Percentiles rank a stretch among this genome's conserved stretches.
phyloP scores from a whole-genome alignment of 2,113 vertebrate genomes.

The Rhinoderma darwinii region DNA sequence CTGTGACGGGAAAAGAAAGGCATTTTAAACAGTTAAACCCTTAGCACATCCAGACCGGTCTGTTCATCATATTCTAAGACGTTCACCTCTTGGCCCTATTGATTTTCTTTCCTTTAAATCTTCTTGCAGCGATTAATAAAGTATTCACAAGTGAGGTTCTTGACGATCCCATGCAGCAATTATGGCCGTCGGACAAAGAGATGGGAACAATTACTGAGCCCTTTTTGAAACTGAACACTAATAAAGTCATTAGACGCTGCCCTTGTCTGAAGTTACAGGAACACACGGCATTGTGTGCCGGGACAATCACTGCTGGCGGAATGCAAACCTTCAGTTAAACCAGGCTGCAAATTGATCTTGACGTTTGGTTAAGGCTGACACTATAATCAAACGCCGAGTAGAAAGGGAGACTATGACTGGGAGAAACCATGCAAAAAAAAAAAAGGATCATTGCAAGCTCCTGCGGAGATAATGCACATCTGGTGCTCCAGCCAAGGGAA shows the following conservation, averaged over 20 bases:
- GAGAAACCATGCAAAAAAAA: conserved; percentile 80
- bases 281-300: conserved; percentile 81
- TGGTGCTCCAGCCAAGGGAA: background rate
- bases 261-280: conserved; percentile 86
- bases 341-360: conserved; percentile 90
- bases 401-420: conserved; percentile 87
- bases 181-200: conserved; percentile 92
- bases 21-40: conserved; percentile 73
- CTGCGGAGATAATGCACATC: conserved; percentile 37
- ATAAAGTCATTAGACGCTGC: conserved; percentile 88
- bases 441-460: conserved; percentile 67
- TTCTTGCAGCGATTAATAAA: conserved; percentile 74
- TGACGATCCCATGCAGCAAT: conserved; percentile 86
- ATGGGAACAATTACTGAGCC: conserved; percentile 87
- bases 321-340: conserved; percentile 85
- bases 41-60: conserved; percentile 67
- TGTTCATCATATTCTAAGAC: conserved; percentile 70
- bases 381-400: conserved; percentile 84
- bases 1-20: conserved; percentile 64
- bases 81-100: conserved; percentile 76
- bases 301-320: conserved; percentile 83
- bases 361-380: conserved; percentile 83
- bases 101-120: conserved; percentile 60
- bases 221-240: conserved; percentile 90
- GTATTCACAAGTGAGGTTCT: conserved; percentile 76